A percentile compares a stretch with the other conserved stretches of the same genome.
Evolutionary conservation across 1,140 invertebrate genomes (phyloP).

Genomic region (Pseudachorutes palmiensis): DNA sequence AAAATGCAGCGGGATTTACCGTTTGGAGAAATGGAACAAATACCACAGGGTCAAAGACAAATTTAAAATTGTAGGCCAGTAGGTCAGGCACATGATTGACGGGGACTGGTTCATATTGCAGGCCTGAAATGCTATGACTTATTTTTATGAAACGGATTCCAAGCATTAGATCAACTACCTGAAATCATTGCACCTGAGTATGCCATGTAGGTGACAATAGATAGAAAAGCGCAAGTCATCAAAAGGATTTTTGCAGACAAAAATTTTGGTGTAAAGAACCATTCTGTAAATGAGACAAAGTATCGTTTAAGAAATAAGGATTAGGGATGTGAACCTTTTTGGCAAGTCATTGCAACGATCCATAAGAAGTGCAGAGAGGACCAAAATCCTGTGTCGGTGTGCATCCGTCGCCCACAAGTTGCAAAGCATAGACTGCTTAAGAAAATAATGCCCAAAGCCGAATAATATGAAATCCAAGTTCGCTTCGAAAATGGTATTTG

Average conservation of each 20-base stretch:
- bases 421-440: background rate
- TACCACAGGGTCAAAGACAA: background rate
- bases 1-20: background rate
- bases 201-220: background rate
- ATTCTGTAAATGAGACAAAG: background rate
- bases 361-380: background rate
- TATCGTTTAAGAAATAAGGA: background rate
- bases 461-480: background rate
- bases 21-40: background rate
- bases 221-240: background rate
- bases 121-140: background rate
- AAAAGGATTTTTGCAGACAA: background rate
- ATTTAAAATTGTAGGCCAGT: background rate
- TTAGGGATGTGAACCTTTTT: background rate
- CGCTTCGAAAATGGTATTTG: background rate
- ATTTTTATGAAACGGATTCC: background rate
- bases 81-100: background rate
- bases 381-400: background rate
- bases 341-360: background rate
- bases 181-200: constrained; percentile 9
- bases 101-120: background rate
- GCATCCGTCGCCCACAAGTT: background rate
- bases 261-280: background rate
- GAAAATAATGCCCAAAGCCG: background rate
- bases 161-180: background rate